Conservation (phyloP, 2,113 vertebrate species). For the Xiphophorus couchianus region DNA sequence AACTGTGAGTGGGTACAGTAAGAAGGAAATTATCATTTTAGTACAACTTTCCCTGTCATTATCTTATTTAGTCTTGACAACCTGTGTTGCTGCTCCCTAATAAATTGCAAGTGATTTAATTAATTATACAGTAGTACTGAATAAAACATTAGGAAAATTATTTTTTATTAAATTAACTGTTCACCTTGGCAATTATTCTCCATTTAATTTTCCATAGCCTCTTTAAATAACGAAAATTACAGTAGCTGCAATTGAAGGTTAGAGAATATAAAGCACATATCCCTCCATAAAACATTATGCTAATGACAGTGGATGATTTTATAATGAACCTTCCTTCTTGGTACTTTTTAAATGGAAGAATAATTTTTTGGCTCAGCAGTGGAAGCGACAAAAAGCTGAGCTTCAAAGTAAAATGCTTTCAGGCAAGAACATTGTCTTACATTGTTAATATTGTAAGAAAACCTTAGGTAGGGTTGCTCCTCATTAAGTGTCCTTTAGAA, state of each 20-base stretch:
- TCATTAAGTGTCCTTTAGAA: slow-evolving; percentile 25
- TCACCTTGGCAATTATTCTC: slow-evolving; percentile 65
- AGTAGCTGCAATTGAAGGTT: slow-evolving; percentile 27
- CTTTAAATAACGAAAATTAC: slow-evolving; percentile 54
- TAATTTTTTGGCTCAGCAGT: slow-evolving; percentile 7
- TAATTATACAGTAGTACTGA: slow-evolving; percentile 61
- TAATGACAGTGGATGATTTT: slow-evolving; percentile 25
- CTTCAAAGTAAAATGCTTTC: slow-evolving; percentile 37
- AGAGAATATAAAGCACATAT: slow-evolving; percentile 16
- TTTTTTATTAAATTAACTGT: slow-evolving; percentile 62
- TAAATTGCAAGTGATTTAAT: slow-evolving; percentile 57
- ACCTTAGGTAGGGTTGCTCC: slow-evolving; percentile 13
- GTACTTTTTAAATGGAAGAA: slow-evolving; percentile 26
- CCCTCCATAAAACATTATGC: slow-evolving; percentile 29
- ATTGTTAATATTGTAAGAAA: slow-evolving; percentile 27
- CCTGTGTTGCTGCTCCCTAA: slow-evolving; percentile 48
- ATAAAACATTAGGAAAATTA: slow-evolving; percentile 70
- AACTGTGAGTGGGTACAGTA: background rate
- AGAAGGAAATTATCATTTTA: slow-evolving; percentile 34
- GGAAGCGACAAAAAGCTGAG: background rate
- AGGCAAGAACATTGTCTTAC: slow-evolving; percentile 29
- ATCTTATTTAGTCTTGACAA: slow-evolving; percentile 43
- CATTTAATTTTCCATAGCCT: slow-evolving; percentile 42
- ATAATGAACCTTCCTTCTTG: slow-evolving; percentile 35
- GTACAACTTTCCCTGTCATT: slow-evolving; percentile 34